Base-by-base conservation (phyloP, 2,888 invertebrate genomes). In the Julus scandinavius region DNA sequence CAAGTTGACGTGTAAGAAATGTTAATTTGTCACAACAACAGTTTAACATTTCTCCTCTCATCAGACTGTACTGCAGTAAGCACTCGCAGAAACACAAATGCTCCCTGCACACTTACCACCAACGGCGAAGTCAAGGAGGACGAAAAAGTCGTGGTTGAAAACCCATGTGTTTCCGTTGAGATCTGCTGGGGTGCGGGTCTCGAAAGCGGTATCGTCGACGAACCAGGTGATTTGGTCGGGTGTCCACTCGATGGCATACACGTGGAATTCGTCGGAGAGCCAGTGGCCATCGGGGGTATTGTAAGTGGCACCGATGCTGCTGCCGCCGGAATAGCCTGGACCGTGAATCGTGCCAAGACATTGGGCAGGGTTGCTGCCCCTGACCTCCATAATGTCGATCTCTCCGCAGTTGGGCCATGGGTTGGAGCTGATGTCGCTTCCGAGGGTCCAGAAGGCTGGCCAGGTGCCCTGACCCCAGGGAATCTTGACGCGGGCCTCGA, bases 401-500 rank as follows among this genome's bases (percentile, higher is more conserved):
- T 88, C 88, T 9, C 88, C 88, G 50, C 88, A 88, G 40, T 49
- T 15, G 9, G 88, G 88, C 88, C 88, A 88, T 15, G 20, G 86
- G 54, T 49, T 54, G 49, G 86, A 49, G 20, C 38, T 29, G 72
- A 88, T 85, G 41, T 88, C 29, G 54, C 1, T 6, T 4, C 88
- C 88, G 13, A 88, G 38, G 50, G 49, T 85, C 88, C 88, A 88
- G 85, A 88, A 88, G 13, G 88, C 88, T 15, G 88, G 88, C 88
- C 88, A 88, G 0, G 49, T n/a, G 40, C 88, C 88, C n/a, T 85
- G 7, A 17, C 85, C 85, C 17, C 38, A 84, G 1, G 85, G 88
- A 11, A 88, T 6, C 17, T 38, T 45, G 29, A 88, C 20, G 2
- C 88, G 1, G 40, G 88, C 88, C n/a, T 88, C 88, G 85, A 85